phyloP scores from a whole-genome alignment of 1,140 invertebrate species.

The Cydia strobilella region DNA sequence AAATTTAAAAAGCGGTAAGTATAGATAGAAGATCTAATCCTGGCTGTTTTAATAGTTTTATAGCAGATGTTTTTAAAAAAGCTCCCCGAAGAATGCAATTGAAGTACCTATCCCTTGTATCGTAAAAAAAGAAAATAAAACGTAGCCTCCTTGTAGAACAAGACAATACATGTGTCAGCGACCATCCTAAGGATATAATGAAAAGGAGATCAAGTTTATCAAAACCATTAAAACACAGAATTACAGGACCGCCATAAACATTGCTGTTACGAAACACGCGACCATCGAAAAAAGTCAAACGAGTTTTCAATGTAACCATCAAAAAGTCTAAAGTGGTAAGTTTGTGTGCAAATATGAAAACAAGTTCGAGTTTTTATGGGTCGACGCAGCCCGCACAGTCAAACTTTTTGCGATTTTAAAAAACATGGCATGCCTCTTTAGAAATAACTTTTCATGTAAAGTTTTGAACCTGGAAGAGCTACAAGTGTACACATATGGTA shows the following conservation, averaged over 20 bases:
- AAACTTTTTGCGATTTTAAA: neutral
- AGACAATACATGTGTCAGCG: neutral
- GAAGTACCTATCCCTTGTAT: neutral
- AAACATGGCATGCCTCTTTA: neutral
- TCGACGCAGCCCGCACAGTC: neutral
- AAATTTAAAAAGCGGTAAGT: no score
- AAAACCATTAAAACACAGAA: neutral
- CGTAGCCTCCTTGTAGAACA: neutral
- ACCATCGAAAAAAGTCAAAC: constrained; percentile 13
- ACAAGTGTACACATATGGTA: neutral
- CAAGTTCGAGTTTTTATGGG: constrained; percentile 8
- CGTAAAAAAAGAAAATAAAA: neutral
- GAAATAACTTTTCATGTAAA: neutral
- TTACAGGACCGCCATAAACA: neutral
- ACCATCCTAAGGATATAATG: neutral
- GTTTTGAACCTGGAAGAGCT: neutral
- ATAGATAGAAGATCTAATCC: no score
- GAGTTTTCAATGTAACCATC: constrained; percentile 22
- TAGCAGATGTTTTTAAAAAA: no score
- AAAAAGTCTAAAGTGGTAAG: neutral
- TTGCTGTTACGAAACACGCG: neutral
- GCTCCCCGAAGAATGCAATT: no score
- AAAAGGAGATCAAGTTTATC: neutral
- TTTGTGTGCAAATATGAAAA: constrained; percentile 27
- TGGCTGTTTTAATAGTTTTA: no score